Evolutionary conservation across 2,113 vertebrate species (phyloP).

Genomic region (Diphyllodes magnificus): DNA sequence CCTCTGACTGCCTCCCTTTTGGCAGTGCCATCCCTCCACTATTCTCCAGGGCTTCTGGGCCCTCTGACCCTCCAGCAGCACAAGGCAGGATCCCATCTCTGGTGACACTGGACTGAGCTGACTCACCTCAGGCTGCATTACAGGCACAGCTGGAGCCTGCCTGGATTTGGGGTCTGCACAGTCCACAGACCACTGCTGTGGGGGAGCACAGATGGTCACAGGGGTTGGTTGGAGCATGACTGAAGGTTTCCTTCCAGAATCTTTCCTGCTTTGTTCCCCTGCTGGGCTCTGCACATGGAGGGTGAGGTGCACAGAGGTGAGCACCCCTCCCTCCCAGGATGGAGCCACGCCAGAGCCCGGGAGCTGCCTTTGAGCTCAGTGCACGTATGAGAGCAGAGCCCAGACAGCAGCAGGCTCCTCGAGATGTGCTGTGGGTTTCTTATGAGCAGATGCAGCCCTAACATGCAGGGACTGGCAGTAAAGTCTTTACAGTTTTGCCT

Average conservation of each 20-base stretch:
- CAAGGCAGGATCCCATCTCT: background rate
- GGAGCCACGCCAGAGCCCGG: fast-evolving
- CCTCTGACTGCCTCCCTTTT: background rate
- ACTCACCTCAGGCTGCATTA: background rate
- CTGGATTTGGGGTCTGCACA: background rate
- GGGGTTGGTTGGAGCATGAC: background rate
- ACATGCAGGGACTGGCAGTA: background rate
- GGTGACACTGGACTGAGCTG: background rate
- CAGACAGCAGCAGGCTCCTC: background rate
- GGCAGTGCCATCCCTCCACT: background rate
- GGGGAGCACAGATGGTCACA: background rate
- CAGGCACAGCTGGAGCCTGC: background rate
- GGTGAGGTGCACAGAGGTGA: background rate
- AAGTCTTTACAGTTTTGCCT: background rate
- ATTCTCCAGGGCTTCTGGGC: background rate
- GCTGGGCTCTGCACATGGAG: background rate
- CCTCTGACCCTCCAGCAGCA: background rate
- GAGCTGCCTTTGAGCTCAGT: background rate
- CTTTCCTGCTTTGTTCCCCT: background rate
- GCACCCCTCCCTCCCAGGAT: background rate
- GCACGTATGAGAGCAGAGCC: background rate
- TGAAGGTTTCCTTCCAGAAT: background rate
- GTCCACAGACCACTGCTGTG: background rate
- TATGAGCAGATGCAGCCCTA: background rate
- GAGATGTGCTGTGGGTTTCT: background rate